These are phyloP conservation scores for Tetraneura akinire DNA, from an alignment of 1,140 invertebrate species.

Conservation along the genomic window DNA sequence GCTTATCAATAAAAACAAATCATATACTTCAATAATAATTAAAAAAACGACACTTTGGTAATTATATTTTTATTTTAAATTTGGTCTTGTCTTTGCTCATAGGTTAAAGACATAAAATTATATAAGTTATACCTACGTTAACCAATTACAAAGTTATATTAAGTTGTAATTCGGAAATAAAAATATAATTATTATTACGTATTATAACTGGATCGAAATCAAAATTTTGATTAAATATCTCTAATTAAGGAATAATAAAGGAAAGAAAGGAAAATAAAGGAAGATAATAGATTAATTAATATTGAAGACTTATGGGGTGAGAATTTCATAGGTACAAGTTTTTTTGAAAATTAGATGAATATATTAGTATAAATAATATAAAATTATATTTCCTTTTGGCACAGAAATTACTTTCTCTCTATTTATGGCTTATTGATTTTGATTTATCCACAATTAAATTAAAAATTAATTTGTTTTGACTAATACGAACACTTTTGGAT, in stretches of 20 bases:
- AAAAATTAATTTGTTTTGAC: background rate
- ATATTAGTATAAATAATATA: no score
- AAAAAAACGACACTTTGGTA: background rate
- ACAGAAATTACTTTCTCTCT: background rate
- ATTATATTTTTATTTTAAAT: constrained; percentile 10
- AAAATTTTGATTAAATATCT: constrained; percentile 18
- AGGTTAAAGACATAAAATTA: background rate
- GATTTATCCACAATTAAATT: background rate
- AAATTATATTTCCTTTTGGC: no score
- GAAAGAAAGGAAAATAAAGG: no score
- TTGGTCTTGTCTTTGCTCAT: background rate
- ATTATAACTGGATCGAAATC: background rate
- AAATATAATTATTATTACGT: background rate
- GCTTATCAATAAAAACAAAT: constrained; percentile 18
- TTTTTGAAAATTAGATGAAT: no score
- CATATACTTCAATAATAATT: constrained; percentile 26
- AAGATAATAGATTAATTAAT: background rate
- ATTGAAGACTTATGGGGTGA: background rate
- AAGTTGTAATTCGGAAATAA: constrained; percentile 18
- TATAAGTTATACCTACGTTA: no score
- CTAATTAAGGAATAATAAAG: no score
- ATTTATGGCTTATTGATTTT: constrained; percentile 17
- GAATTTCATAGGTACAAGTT: no score
- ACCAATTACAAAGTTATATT: background rate
- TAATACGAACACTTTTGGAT: constrained; percentile 37